Base-by-base conservation (phyloP, 2,888 invertebrate genomes). In the Apantesis nais region DNA sequence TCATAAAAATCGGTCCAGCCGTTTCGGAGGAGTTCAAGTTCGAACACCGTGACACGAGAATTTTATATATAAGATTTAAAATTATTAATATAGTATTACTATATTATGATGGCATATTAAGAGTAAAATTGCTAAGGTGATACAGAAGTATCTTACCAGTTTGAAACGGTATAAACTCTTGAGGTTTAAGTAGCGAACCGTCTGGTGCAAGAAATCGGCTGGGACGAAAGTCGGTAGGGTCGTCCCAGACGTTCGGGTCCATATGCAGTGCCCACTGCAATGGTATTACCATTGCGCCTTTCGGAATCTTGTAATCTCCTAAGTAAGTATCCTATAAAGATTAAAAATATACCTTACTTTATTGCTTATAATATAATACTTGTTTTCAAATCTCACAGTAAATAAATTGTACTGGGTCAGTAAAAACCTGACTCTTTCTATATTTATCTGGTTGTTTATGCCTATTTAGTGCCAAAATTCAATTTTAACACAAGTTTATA, bases 251-350 rank as follows among this genome's bases (percentile, higher is more conserved):
- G 1, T 90, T 84, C 0, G 96, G 95, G 82, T 97, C 96, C 96
- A 97, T 97, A 84, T 98, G 98, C 14, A 98, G 91, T 0, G 97
- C 97, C 97, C 98, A 98, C 83, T 97, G 97, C 29, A 98, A 89
- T 0, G 98, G 97, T n/a, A 98, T 92, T 22, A 98, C 92, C 98
- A 98, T 95, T 77, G 96, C 85, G 82, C 97, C 96, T 86, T 96
- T 96, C 0, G 97, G 97, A 67, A 98, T 95, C 69, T 85, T 91
- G 85, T 96, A 97, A n/a, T 96, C 96, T 12, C 93, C 96, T 52
- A 97, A 86, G 74, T 88, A 91, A 0, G 96, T 95, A 62, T 96
- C 96, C 96, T 97, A 67, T 61, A 74, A 70, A 52, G 62, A 68
- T n/a, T 58, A 44, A 63, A 22, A 29, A 22, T 62, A n/a, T 8